Conservation (phyloP, 2,113 vertebrate genomes). For the Oenanthe oenanthe region DNA sequence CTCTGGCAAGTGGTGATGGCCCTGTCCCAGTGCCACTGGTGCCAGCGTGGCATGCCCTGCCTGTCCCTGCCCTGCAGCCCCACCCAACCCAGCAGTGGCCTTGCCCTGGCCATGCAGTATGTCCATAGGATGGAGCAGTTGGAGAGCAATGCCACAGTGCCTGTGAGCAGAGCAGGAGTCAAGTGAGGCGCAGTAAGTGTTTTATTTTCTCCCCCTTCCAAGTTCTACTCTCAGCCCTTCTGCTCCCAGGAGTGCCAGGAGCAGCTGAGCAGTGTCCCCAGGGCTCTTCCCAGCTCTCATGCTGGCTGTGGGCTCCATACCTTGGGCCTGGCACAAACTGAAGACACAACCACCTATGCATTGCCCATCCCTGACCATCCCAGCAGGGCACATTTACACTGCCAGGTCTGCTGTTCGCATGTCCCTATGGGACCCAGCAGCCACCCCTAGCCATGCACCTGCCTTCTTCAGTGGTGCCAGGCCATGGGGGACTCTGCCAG, state of each 20-base stretch:
- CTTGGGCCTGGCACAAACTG: background rate
- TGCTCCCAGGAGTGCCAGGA: background rate
- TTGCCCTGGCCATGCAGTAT: background rate
- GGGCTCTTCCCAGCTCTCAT: background rate
- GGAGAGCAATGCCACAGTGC: background rate
- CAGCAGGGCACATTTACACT: background rate
- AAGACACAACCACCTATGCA: background rate
- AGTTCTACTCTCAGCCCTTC: background rate
- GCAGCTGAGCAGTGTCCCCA: accelerated
- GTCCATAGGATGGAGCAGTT: accelerated
- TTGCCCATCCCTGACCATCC: background rate
- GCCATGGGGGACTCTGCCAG: background rate
- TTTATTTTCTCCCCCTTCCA: constrained; percentile 26
- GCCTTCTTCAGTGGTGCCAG: background rate
- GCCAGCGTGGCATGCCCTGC: background rate
- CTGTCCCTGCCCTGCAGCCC: background rate
- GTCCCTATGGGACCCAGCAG: background rate
- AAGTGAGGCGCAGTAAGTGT: background rate
- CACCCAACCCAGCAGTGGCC: background rate
- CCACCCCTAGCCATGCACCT: background rate
- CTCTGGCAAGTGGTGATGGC: background rate
- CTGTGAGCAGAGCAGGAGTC: background rate
- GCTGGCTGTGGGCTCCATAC: background rate
- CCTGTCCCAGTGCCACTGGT: background rate
- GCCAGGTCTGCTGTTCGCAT: background rate